phyloP scores from a whole-genome alignment of 2,113 vertebrate genomes.

The Pipa parva region DNA sequence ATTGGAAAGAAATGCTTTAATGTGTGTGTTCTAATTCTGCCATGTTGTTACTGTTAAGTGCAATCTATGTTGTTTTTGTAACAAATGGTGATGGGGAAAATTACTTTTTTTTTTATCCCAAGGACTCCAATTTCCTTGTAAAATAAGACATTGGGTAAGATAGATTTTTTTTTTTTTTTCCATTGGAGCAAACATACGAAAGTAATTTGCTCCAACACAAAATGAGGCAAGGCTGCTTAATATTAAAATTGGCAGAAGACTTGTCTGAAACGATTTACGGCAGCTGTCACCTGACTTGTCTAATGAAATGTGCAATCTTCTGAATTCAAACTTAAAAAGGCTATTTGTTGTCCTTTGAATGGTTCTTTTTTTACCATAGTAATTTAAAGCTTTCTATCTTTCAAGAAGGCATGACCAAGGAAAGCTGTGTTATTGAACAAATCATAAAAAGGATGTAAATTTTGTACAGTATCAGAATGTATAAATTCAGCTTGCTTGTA shows the following conservation, averaged over 20 bases:
- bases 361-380: slow-evolving; percentile 57
- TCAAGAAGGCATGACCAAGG: slow-evolving; percentile 68
- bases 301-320: slow-evolving; percentile 53
- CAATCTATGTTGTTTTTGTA: slow-evolving; percentile 72
- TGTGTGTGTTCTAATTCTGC: slow-evolving; percentile 54
- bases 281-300: slow-evolving; percentile 55
- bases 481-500: slow-evolving; percentile 81
- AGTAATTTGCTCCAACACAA: slow-evolving; percentile 51
- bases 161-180: slow-evolving; percentile 51
- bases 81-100: slow-evolving; percentile 66
- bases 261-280: slow-evolving; percentile 48
- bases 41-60: slow-evolving; percentile 66
- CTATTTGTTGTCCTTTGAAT: slow-evolving; percentile 64
- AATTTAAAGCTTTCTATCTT: slow-evolving; percentile 71
- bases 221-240: slow-evolving; percentile 51
- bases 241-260: slow-evolving; percentile 51
- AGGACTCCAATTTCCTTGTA: slow-evolving; percentile 64
- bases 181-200: slow-evolving; percentile 64
- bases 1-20: slow-evolving; percentile 48
- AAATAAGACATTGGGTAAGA: slow-evolving; percentile 53
- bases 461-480: slow-evolving; percentile 80
- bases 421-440: slow-evolving; percentile 62
- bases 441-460: slow-evolving; percentile 73
- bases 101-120: slow-evolving; percentile 65
- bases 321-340: slow-evolving; percentile 55